Evolutionary conservation across 2,797 vertebrate genomes (phyloP), one percentile per base, ranked within the genome.

Genomic region (Acipenser transmontanus): DNA sequence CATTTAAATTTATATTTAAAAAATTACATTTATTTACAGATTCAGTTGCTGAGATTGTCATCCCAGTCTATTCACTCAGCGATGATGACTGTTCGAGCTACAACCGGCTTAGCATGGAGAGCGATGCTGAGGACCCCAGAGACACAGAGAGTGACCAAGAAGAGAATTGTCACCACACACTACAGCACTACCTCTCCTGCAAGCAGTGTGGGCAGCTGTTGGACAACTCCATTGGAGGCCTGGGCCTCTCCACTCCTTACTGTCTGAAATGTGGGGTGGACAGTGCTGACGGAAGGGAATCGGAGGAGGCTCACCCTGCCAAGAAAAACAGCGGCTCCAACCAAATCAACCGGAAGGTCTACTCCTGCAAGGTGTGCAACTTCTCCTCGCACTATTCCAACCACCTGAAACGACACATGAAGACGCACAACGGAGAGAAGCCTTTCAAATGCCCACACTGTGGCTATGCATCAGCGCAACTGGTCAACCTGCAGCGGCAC

Each of bases 331-430:
- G 62, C 1, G 57, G 61, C 0, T 80, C 47, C 1, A 63, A 0
- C 34, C 52, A 9, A 54, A 54, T 9, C 52, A 54, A 54, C 10
- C 71, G 78, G 9, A 91, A 93, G 34, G 80, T 92, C 57, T 95
- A 87, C 87, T 84, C 92, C 17, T 99, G 96, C 85, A 89, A 94
- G 59, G 89, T 97, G 74, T 99, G 96, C 83, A 68, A 88, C 82
- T 99, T 99, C 83, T 86, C 89, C 73, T 96, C 96, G 0, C 94
- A 95, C 77, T 99, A 99, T 88, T 97, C 96, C 78, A 98, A 97
- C 88, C 96, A 99, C 80, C 91, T 99, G 73, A 99, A 97, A 77
- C 92, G 96, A 65, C 96, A 99, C 88, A 97, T 98, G 95, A 92
- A 94, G 81, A 98, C 90, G 12, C 96, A 99, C 85, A 96, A 96